These are phyloP conservation scores for Bathynomus jamesi DNA, from an alignment of 1,140 invertebrate species.

Conservation along the genomic window DNA sequence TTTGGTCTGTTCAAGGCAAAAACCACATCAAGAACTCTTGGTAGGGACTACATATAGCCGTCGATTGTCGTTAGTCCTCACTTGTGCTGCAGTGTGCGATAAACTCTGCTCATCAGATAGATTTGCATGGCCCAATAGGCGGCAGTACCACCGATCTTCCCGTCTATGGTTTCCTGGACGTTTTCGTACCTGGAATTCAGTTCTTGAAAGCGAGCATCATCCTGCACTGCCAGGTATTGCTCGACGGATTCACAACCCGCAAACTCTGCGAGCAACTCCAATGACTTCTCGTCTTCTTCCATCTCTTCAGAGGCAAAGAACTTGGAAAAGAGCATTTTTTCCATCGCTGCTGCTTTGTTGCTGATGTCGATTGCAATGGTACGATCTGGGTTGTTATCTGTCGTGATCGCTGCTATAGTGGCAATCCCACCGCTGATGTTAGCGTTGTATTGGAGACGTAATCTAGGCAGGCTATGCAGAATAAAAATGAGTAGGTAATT, in stretches of 20 bases:
- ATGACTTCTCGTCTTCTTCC: background rate
- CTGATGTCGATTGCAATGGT: too few species aligned
- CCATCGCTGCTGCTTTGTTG: background rate
- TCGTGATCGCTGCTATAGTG: too few species aligned
- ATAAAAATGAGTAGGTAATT: too few species aligned
- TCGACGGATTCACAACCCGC: background rate
- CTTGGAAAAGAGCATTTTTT: background rate
- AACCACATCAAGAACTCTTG: too few species aligned
- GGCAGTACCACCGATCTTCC: slow-evolving; percentile 1
- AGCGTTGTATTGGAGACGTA: too few species aligned
- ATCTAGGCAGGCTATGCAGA: too few species aligned
- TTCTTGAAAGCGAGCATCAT: slow-evolving; percentile 1
- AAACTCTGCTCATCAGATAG: background rate
- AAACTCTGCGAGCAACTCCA: background rate
- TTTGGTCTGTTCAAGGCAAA: too few species aligned
- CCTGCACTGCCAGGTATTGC: background rate
- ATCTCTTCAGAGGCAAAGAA: too few species aligned
- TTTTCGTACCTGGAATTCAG: slow-evolving; percentile 1
- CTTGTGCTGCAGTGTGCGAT: slow-evolving; percentile 1
- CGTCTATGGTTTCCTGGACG: too few species aligned
- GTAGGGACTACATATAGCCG: background rate
- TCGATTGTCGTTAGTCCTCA: background rate
- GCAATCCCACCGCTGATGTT: too few species aligned
- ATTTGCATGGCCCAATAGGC: background rate
- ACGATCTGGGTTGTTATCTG: too few species aligned